phyloP scores from a whole-genome alignment of 2,113 vertebrate genomes.

The Lepidothrix coronata region DNA sequence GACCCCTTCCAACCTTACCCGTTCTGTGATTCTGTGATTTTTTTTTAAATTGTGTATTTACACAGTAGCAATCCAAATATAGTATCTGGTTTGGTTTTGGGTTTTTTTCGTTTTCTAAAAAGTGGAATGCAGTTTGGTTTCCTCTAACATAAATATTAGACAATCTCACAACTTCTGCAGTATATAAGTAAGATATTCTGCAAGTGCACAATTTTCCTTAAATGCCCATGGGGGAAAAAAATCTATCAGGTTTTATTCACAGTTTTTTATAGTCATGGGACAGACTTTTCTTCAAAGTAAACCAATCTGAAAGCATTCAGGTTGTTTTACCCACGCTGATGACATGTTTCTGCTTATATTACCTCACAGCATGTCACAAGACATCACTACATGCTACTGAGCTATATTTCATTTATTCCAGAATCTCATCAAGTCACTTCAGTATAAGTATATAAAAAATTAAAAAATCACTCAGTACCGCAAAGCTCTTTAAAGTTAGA shows the following conservation, averaged over 20 bases:
- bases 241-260: background rate
- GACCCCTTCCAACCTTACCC: background rate
- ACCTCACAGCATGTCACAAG: constrained; percentile 13
- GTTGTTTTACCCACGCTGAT: background rate
- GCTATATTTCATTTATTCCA: constrained; percentile 24
- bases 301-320: background rate
- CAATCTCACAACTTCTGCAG: background rate
- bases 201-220: background rate
- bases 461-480: background rate
- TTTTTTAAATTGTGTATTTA: background rate
- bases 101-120: background rate
- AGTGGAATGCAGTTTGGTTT: background rate
- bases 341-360: background rate
- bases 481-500: constrained; percentile 58
- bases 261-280: background rate
- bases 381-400: background rate
- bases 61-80: background rate
- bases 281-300: background rate
- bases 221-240: background rate
- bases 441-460: constrained; percentile 16
- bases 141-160: background rate
- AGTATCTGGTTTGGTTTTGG: background rate
- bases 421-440: constrained; percentile 14
- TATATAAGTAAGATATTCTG: background rate
- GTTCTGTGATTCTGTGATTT: background rate